These are phyloP conservation scores for Tragelaphus strepsiceros DNA, from an alignment of 2,113 vertebrate species.

Conservation along the genomic window DNA sequence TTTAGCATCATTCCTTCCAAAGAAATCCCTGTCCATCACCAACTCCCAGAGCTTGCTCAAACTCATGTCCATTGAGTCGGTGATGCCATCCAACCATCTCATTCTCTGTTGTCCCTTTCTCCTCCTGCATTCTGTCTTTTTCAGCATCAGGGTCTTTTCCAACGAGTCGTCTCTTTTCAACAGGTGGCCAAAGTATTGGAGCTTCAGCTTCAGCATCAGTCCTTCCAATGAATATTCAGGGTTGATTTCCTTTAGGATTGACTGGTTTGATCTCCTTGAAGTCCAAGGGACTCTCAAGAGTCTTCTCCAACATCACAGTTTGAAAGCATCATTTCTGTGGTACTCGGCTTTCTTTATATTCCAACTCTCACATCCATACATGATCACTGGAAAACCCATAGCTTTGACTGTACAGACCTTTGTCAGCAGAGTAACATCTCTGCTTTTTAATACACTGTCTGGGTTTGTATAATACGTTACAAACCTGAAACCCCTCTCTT, in stretches of 20 bases:
- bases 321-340: neutral
- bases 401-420: neutral
- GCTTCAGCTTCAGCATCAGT: neutral
- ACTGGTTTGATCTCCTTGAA: neutral
- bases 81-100: neutral
- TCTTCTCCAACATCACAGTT: neutral
- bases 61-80: neutral
- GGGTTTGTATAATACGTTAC: neutral
- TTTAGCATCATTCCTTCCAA: no score
- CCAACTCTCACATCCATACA: neutral
- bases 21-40: neutral
- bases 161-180: neutral
- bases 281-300: neutral
- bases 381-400: neutral
- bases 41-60: neutral
- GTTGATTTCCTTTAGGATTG: neutral
- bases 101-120: neutral
- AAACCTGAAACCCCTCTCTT: slow-evolving; percentile 13
- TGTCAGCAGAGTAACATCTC: neutral
- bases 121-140: neutral
- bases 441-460: neutral
- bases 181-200: neutral
- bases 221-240: neutral
- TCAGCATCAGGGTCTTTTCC: neutral
- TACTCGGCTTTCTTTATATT: neutral